These are phyloP conservation scores for Cassiopea andromeda DNA, from an alignment of 30 jellyfish, hydroid and myxozoan genomes.

Conservation along the genomic window DNA sequence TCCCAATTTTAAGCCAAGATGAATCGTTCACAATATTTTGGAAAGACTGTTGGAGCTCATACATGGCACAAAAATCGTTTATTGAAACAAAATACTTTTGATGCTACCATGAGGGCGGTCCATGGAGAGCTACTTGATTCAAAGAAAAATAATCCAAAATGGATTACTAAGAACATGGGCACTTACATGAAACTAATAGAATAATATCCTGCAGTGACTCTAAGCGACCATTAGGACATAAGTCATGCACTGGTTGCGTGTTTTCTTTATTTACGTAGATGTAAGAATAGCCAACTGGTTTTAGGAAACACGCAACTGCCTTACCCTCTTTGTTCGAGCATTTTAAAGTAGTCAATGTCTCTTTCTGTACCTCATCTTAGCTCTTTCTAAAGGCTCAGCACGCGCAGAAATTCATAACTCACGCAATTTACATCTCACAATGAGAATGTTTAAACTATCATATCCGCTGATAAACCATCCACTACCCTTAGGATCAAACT, in stretches of 20 bases:
- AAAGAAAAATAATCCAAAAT: no score
- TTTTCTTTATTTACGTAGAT: not conserved
- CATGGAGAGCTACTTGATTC: no score
- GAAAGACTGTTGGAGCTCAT: not conserved
- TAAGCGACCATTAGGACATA: not conserved
- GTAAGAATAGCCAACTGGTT: not conserved
- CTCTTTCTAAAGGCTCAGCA: no score
- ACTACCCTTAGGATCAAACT: no score
- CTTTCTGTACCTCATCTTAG: not conserved
- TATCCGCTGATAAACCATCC: no score
- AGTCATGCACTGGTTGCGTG: not conserved
- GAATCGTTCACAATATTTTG: no score
- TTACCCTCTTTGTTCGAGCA: not conserved
- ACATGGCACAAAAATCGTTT: no score
- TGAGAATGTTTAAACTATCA: not conserved
- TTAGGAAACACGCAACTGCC: conserved; percentile 27
- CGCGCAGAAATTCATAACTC: not conserved
- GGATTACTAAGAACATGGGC: no score
- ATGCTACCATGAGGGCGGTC: no score
- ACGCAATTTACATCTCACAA: not conserved
- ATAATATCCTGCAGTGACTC: not conserved
- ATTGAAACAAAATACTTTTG: no score
- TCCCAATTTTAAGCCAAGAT: no score
- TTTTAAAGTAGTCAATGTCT: not conserved
- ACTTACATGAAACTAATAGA: not conserved